Percentiles rank a stretch among this genome's conserved stretches.
phyloP scores from a whole-genome alignment of 1,140 invertebrate species.

The Drosophila erecta region DNA sequence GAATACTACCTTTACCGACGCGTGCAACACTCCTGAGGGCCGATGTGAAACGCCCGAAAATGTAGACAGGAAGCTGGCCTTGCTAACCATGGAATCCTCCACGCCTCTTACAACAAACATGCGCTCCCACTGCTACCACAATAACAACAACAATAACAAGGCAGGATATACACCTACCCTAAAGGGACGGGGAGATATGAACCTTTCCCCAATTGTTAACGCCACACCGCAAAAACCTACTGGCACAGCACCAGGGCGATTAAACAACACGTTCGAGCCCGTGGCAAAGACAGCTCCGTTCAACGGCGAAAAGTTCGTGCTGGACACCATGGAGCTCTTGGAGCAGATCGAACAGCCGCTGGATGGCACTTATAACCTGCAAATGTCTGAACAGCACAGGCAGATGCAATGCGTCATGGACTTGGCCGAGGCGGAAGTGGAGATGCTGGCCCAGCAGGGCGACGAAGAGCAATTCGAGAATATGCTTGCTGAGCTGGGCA shows the following conservation, averaged over 20 bases:
- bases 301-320: conserved; percentile 44
- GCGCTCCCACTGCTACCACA: conserved; percentile 29
- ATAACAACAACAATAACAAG: conserved; percentile 56
- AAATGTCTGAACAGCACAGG: conserved; percentile 55
- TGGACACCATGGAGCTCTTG: conserved; percentile 63
- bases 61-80: conserved; percentile 45
- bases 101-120: conserved; percentile 65
- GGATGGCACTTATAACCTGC: conserved; percentile 48
- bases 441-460: conserved; percentile 69
- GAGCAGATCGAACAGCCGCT: conserved; percentile 76
- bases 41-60: conserved; percentile 79
- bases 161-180: conserved; percentile 60
- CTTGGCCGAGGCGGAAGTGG: conserved; percentile 74
- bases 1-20: conserved; percentile 70
- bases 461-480: conserved; percentile 82
- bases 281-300: conserved; percentile 27
- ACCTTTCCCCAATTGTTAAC: conserved; percentile 74
- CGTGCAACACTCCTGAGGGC: conserved; percentile 67
- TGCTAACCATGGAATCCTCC: conserved; percentile 70
- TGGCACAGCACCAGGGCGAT: neutral
- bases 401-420: conserved; percentile 78
- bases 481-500: conserved; percentile 73
- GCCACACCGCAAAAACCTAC: conserved; percentile 35
- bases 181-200: conserved; percentile 51
- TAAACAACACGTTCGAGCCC: conserved; percentile 36